Evolutionary conservation across 2,113 vertebrate species (phyloP).

Genomic region (Caracal caracal): DNA sequence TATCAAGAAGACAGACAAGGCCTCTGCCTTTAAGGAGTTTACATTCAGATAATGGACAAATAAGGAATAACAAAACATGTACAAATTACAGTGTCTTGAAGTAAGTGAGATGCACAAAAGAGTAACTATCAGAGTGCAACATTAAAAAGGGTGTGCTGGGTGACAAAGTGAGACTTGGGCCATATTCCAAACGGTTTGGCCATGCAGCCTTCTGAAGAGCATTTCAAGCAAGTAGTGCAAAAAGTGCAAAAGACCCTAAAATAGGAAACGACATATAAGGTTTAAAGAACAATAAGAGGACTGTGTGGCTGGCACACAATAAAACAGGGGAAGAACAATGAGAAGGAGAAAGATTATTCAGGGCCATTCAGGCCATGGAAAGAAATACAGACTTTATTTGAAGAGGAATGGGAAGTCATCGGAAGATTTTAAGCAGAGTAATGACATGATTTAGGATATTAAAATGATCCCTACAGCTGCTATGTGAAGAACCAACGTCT

Average conservation of each 20-base stretch:
- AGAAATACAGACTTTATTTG: not conserved
- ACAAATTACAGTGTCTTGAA: not conserved
- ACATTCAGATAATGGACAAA: not conserved
- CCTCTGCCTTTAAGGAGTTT: not conserved
- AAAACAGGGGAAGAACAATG: not conserved
- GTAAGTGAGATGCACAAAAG: not conserved
- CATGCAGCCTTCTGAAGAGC: not conserved
- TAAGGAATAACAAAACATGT: not conserved
- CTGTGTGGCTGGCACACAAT: not conserved
- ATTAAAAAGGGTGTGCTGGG: not conserved
- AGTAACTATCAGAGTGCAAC: not conserved
- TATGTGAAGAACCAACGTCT: not conserved
- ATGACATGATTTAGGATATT: conserved; percentile 11
- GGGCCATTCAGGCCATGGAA: not conserved
- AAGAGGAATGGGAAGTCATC: not conserved
- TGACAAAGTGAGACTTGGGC: not conserved
- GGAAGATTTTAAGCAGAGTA: not conserved
- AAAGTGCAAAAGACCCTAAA: not conserved
- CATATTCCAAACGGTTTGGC: not conserved
- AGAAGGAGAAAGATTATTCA: not conserved
- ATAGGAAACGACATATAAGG: not conserved
- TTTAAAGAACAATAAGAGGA: not conserved
- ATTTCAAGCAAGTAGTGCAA: not conserved
- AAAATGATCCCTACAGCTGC: not conserved
- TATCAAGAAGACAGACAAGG: not conserved